These are phyloP conservation scores for Cephalopterus ornatus DNA, from an alignment of 2,113 vertebrate species.

Conservation along the genomic window DNA sequence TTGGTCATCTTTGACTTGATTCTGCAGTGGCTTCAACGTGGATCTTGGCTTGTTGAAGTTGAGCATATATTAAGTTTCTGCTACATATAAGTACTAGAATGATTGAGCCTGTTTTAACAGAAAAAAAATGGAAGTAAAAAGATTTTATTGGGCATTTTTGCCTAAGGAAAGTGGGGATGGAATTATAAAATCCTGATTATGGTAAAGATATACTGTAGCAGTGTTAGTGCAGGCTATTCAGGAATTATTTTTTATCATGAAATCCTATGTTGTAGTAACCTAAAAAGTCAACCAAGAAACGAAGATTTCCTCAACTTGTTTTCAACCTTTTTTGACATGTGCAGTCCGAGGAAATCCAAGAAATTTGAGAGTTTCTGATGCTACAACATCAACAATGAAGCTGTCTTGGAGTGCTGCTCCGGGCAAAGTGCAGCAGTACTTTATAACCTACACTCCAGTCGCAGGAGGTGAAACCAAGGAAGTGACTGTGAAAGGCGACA, in stretches of 20 bases:
- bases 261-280: not conserved
- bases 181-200: not conserved
- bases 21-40: not conserved
- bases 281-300: not conserved
- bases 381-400: conserved; percentile 89
- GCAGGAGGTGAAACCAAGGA: conserved; percentile 87
- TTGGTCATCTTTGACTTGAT: not conserved
- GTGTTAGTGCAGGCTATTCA: not conserved
- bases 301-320: not conserved
- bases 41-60: not conserved
- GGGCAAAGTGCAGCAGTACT: conserved; percentile 90
- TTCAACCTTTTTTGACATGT: conserved; percentile 37
- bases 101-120: not conserved
- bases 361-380: conserved; percentile 85
- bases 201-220: not conserved
- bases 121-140: not conserved
- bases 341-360: conserved; percentile 88
- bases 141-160: not conserved
- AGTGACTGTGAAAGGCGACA: conserved; percentile 81
- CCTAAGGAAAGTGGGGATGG: not conserved
- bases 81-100: not conserved
- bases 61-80: not conserved
- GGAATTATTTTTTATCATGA: not conserved
- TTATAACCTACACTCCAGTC: conserved; percentile 82
- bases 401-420: conserved; percentile 87